These are phyloP conservation scores for Euspilapteryx auroguttella DNA, from an alignment of 2,888 invertebrate genomes.

Conservation along the genomic window DNA sequence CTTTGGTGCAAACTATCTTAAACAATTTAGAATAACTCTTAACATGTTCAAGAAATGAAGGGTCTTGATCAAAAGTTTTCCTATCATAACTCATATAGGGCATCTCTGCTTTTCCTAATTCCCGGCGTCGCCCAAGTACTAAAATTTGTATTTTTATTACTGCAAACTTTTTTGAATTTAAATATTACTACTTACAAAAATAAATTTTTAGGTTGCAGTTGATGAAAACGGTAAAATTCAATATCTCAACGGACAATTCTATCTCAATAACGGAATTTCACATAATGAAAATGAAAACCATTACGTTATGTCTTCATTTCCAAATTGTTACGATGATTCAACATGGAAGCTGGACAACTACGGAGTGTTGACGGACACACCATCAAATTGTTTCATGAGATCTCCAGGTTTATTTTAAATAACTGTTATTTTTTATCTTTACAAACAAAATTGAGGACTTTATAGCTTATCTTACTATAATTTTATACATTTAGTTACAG, in stretches of 20 bases:
- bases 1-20: too few relatives aligned
- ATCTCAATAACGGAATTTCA: not conserved
- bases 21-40: too few relatives aligned
- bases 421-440: not conserved
- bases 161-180: too few relatives aligned
- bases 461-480: too few relatives aligned
- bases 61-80: too few relatives aligned
- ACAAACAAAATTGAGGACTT: not conserved
- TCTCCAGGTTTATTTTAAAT: not conserved
- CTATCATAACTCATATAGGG: too few relatives aligned
- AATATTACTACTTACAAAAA: too few relatives aligned
- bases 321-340: not conserved
- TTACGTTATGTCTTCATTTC: not conserved
- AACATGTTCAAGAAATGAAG: too few relatives aligned
- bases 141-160: too few relatives aligned
- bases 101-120: too few relatives aligned
- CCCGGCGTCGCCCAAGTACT: too few relatives aligned
- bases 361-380: not conserved
- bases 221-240: not conserved
- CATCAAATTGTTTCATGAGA: not conserved
- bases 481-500: too few relatives aligned
- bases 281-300: not conserved
- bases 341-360: not conserved
- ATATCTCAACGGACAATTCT: not conserved
- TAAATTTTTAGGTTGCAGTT: not conserved